Percentiles rank a stretch among this genome's conserved stretches.
Conservation (phyloP, 2,888 invertebrate genomes). For the Acanthosepion esculentum region DNA sequence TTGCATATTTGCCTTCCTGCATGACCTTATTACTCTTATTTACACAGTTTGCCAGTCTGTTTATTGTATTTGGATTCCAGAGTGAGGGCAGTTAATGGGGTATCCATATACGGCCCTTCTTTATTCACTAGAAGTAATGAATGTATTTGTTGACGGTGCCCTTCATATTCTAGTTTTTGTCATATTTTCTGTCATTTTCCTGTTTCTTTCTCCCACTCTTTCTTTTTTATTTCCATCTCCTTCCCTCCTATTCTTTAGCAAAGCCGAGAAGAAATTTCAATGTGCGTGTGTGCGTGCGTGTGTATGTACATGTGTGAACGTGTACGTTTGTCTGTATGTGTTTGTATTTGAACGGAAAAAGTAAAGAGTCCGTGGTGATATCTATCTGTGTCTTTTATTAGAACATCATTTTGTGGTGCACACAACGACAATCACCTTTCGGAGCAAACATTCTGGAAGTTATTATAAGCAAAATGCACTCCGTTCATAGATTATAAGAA, state of each 20-base stretch:
- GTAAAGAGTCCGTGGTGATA: no score
- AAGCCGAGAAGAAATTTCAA: no score
- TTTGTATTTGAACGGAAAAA: no score
- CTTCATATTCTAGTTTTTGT: neutral
- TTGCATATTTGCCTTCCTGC: neutral
- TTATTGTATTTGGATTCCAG: neutral
- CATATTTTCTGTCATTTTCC: neutral
- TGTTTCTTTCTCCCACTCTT: neutral
- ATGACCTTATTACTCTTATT: neutral
- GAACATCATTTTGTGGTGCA: no score
- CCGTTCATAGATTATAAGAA: no score
- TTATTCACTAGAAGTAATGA: neutral
- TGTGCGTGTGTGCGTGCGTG: no score
- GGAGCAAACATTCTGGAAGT: no score
- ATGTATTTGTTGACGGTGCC: neutral
- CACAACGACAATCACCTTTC: no score
- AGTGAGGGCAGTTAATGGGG: neutral
- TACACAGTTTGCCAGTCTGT: neutral
- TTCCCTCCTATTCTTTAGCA: neutral
- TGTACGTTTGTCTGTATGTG: no score
- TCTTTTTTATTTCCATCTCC: neutral
- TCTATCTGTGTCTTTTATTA: no score
- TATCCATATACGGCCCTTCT: neutral
- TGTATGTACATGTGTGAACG: no score
- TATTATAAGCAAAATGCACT: no score